Conservation (phyloP, 2,888 invertebrate genomes). For the Coecobrya sp. region DNA sequence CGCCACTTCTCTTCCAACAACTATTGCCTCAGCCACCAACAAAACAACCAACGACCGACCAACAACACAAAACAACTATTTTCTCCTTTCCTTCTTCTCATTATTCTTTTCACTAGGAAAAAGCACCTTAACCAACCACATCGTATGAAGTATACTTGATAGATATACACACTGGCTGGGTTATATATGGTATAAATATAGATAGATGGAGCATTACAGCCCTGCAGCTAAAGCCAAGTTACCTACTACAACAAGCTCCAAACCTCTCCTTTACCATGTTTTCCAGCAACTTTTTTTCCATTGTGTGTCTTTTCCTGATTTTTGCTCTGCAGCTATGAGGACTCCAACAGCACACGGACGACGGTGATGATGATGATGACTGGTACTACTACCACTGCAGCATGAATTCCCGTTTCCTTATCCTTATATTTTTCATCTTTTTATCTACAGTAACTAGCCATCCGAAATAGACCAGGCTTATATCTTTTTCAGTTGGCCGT, state of each 20-base stretch:
- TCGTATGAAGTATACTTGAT: too few species aligned
- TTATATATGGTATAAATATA: not conserved
- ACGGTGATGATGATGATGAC: not conserved
- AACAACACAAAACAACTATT: conserved; percentile 33
- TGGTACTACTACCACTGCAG: not conserved
- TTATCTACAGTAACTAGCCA: not conserved
- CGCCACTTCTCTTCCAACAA: not conserved
- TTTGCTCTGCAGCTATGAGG: not conserved
- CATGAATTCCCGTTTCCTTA: not conserved
- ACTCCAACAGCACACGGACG: not conserved
- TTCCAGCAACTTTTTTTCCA: conserved; percentile 15
- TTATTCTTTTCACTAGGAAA: conserved; percentile 4
- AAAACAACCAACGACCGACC: conserved; percentile 37
- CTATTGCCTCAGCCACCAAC: conserved; percentile 12
- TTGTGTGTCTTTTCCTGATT: conserved; percentile 37
- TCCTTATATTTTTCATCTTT: conserved; percentile 6
- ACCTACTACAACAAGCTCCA: not conserved
- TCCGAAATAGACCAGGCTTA: not conserved
- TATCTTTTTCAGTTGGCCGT: conserved; percentile 11
- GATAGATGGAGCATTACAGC: not conserved
- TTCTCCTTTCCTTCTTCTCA: conserved; percentile 13
- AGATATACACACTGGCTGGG: too few species aligned
- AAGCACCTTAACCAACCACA: not conserved
- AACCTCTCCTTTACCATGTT: conserved; percentile 55
- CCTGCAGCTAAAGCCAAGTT: conserved; percentile 21